Base-by-base conservation (phyloP, 2,113 vertebrate species). In the Neofelis nebulosa region DNA sequence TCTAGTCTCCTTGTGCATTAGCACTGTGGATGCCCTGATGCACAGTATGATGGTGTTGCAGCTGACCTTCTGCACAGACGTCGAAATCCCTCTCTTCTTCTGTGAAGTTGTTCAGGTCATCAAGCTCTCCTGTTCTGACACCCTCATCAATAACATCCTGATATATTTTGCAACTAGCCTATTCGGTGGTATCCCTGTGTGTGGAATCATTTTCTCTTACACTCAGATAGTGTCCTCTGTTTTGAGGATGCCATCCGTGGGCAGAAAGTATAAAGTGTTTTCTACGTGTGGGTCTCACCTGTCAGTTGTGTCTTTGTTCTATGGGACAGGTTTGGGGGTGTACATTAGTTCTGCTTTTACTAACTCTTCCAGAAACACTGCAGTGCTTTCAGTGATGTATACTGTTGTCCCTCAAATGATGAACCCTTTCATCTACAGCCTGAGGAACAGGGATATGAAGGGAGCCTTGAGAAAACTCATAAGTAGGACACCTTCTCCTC, bases 201-300 rank as follows among this genome's bases (percentile, higher is more conserved):
- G 25, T 36, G 92, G 97, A 8, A 96, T 97, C 21, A 78, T 97
- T 36, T 84, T 96, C 5, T 97, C 97, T 25, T 97, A 98, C 4
- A 1, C 19, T n/a, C 78, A 69, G 1, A 96, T 97, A 4, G 65
- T 61, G 31, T 86, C 79, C 23, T 96, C 93, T 31, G 45, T 97
- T 18, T 48, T 97, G 50, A 96, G 52, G 50, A 95, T 94, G 25
- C 50, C 92, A 2, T 96, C 86, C 9, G 8, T 0, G 1, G 5
- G 25, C 9, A 73, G 82, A 11, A 97, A 87, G 27, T 36, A 80
- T 6, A 98, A 98, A 80, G 97, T 65, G 0, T 94, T 96, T 61
- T 96, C 94, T 13, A 98, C 97, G 15, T 97, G 89, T 76, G 94
- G 69, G 1, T 97, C 97, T 74, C 97, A 98, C 65, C 52, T 97